A percentile compares a stretch with the other conserved stretches of the same genome.
Conservation (phyloP, 1,140 invertebrate species). For the Paralvinella palmiformis region DNA sequence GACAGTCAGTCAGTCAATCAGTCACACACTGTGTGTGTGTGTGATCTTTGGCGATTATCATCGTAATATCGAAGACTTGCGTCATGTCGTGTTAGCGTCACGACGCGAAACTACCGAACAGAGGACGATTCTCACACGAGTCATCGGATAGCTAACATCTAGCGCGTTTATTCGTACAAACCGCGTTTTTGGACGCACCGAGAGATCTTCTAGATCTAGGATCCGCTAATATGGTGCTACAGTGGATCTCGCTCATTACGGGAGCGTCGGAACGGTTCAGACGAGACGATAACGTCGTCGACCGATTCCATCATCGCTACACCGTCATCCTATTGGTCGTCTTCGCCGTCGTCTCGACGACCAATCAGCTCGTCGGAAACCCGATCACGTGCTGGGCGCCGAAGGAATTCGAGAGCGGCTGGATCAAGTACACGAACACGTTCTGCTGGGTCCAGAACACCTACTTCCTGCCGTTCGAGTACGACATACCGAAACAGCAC, state of each 20-base stretch:
- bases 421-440: slow-evolving; percentile 65
- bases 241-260: not conserved
- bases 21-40: no score
- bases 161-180: no score
- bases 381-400: slow-evolving; percentile 14
- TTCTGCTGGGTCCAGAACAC: slow-evolving; percentile 95
- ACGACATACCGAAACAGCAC: not conserved
- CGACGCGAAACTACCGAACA: no score
- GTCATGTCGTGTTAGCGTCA: no score
- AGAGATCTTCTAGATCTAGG: no score
- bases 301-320: not conserved
- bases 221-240: no score
- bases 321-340: not conserved
- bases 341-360: slow-evolving; percentile 13
- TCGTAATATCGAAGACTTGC: no score
- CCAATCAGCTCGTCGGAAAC: slow-evolving; percentile 15
- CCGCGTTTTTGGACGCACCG: no score
- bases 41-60: no score
- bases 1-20: no score
- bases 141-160: no score
- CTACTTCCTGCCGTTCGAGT: slow-evolving; percentile 52
- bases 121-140: no score
- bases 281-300: not conserved
- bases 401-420: slow-evolving; percentile 46
- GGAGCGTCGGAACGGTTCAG: not conserved